Conservation (phyloP, 2,113 vertebrate species). For the Typhlomys cinereus region DNA sequence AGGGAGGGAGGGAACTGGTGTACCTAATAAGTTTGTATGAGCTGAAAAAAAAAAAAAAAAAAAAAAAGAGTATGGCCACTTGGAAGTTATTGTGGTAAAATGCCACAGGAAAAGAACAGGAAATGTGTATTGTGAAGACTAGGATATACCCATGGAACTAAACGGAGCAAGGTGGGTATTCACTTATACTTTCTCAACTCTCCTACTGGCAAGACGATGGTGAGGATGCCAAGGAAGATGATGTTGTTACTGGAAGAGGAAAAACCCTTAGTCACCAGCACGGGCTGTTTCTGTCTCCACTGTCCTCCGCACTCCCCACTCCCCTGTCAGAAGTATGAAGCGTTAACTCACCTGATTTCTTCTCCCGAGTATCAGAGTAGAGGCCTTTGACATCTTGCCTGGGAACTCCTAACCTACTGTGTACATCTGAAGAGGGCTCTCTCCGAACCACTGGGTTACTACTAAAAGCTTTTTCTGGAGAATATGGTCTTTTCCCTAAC, state of each 20-base stretch:
- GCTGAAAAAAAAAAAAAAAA: too few relatives aligned
- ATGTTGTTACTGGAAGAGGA: neutral
- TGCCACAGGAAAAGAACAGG: neutral
- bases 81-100: constrained; percentile 3
- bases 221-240: neutral
- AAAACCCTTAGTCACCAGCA: neutral
- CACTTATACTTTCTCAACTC: neutral
- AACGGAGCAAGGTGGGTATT: neutral
- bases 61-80: neutral
- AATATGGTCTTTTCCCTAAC: constrained; percentile 93
- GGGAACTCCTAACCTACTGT: constrained; percentile 93
- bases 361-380: constrained; percentile 91
- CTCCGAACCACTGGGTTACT: constrained; percentile 84
- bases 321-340: neutral
- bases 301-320: neutral
- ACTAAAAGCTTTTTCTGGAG: constrained; percentile 88
- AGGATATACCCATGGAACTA: neutral
- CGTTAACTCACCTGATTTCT: constrained; percentile 90
- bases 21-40: too few relatives aligned
- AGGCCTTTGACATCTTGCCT: constrained; percentile 88
- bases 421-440: constrained; percentile 93
- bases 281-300: neutral
- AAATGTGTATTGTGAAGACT: neutral
- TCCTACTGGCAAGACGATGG: neutral
- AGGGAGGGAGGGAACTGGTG: too few relatives aligned